Evolutionary conservation across 2,888 invertebrate species (phyloP).

Genomic region (Drosophila demipolita): DNA sequence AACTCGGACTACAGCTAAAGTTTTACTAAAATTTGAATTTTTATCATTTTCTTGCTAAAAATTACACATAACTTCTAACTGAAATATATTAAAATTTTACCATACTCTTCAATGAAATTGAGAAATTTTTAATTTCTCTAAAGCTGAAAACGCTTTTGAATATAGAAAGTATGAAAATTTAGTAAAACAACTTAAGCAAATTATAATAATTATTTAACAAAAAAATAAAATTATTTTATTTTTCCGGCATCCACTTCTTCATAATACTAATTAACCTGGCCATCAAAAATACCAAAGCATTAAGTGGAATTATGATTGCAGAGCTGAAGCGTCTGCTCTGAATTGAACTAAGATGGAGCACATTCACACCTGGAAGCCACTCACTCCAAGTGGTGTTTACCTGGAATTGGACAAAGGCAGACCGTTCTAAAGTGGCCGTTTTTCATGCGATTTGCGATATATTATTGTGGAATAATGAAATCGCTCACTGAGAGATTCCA

Average conservation of each 20-base stretch:
- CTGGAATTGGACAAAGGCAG: constrained; percentile 36
- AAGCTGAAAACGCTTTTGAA: neutral
- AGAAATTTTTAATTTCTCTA: neutral
- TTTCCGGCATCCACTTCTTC: neutral
- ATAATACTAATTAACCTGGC: neutral
- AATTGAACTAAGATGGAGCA: constrained; percentile 18
- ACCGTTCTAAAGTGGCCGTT: constrained; percentile 22
- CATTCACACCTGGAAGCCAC: constrained; percentile 44
- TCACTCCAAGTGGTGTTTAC: constrained; percentile 19
- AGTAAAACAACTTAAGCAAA: neutral
- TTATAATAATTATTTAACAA: neutral
- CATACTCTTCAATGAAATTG: neutral
- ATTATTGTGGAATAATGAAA: constrained; percentile 77
- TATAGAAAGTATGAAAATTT: neutral
- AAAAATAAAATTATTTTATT: neutral
- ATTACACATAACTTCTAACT: neutral
- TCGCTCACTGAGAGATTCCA: constrained; percentile 77
- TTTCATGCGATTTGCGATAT: constrained; percentile 62
- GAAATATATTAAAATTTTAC: neutral
- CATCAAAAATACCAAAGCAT: neutral
- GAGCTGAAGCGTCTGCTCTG: constrained; percentile 2
- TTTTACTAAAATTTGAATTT: neutral
- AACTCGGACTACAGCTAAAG: too few species aligned
- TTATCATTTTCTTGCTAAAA: neutral
- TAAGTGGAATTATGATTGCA: constrained; percentile 6